A percentile compares a stretch with the other conserved stretches of the same genome.
phyloP scores from a whole-genome alignment of 2,797 vertebrate species.

The Muscicapa striata region DNA sequence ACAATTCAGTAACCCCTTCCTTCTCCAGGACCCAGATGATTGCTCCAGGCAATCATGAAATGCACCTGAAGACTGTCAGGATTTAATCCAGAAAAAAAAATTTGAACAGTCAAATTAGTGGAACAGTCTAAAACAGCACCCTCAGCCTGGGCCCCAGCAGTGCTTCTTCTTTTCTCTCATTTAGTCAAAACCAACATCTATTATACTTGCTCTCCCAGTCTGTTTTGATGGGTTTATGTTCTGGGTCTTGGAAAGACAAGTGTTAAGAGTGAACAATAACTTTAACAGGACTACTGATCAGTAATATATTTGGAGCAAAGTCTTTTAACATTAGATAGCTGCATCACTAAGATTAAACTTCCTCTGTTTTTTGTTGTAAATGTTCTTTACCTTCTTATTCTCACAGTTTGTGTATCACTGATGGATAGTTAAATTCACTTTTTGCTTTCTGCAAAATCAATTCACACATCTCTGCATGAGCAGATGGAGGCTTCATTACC shows the following conservation, averaged over 20 bases:
- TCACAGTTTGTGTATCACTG: not conserved
- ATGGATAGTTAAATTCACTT: not conserved
- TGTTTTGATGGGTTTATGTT: not conserved
- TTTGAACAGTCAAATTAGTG: not conserved
- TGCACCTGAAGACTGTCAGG: not conserved
- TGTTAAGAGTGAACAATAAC: not conserved
- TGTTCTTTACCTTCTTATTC: not conserved
- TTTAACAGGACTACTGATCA: not conserved
- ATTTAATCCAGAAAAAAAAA: not conserved
- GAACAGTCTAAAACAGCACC: not conserved
- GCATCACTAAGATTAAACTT: not conserved
- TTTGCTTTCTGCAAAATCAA: conserved; percentile 21
- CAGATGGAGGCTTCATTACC: conserved; percentile 42
- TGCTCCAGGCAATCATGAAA: not conserved
- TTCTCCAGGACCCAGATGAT: not conserved
- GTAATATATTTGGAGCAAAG: not conserved
- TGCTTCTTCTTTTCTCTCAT: not conserved
- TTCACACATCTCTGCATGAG: not conserved
- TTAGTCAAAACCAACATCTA: not conserved
- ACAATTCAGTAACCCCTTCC: not conserved
- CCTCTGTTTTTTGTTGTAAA: not conserved
- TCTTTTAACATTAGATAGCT: not conserved
- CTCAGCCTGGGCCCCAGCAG: accelerated
- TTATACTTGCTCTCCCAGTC: not conserved
- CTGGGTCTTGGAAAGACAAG: not conserved